Conservation (phyloP, 2,113 vertebrate species). For the Tragelaphus imberbis region DNA sequence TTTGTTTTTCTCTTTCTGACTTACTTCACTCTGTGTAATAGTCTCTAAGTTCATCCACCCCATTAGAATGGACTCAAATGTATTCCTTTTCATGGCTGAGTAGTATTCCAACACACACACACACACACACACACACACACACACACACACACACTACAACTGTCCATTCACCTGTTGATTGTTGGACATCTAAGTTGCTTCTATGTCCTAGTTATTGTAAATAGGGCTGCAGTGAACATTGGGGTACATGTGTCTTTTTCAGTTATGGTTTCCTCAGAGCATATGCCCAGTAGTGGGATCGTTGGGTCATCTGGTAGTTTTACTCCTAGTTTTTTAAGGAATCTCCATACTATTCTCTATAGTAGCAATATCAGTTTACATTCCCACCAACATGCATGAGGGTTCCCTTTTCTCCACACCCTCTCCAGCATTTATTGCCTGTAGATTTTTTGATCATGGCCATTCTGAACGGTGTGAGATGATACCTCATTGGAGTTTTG, state of each 20-base stretch:
- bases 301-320: background rate
- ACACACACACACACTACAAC: background rate
- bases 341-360: background rate
- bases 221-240: background rate
- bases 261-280: background rate
- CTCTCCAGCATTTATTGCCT: background rate
- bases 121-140: too few species aligned
- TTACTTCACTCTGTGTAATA: background rate
- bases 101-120: background rate
- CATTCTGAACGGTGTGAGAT: background rate
- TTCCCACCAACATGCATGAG: background rate
- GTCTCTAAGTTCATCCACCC: background rate
- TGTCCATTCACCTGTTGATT: background rate
- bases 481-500: background rate
- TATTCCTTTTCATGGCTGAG: background rate
- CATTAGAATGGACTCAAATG: background rate
- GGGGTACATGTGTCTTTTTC: background rate
- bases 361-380: background rate
- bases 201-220: background rate
- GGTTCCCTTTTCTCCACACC: background rate
- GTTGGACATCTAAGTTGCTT: background rate
- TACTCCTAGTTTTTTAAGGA: background rate
- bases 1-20: background rate
- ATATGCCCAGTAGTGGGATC: background rate
- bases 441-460: background rate